A percentile compares a stretch with the other conserved stretches of the same genome.
Evolutionary conservation across 2,888 invertebrate genomes (phyloP).

Genomic region (Drosophila algonquin): DNA sequence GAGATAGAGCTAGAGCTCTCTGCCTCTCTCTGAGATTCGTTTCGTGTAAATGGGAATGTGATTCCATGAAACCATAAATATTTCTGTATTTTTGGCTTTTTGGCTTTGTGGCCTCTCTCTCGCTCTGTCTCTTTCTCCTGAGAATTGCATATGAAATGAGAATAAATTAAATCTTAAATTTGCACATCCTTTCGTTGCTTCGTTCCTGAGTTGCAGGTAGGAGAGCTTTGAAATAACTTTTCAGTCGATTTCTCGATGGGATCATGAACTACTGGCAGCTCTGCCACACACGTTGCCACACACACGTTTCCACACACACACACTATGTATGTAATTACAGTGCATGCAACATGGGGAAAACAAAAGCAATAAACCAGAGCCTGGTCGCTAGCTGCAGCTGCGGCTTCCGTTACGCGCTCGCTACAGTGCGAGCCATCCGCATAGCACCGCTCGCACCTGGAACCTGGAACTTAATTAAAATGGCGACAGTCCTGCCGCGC

Average conservation of each 20-base stretch:
- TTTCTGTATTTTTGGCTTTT: background rate
- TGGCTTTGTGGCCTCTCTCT: background rate
- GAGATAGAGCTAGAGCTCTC: background rate
- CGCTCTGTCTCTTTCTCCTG: background rate
- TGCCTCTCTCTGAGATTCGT: background rate
- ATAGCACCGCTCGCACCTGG: slow-evolving; percentile 33
- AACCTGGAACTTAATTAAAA: slow-evolving; percentile 71
- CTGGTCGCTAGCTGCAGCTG: slow-evolving; percentile 38
- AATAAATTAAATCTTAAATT: slow-evolving; percentile 38
- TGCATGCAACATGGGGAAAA: slow-evolving; percentile 56
- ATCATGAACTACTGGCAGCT: slow-evolving; percentile 43
- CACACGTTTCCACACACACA: background rate
- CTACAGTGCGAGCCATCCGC: slow-evolving; percentile 44
- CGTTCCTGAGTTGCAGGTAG: slow-evolving; percentile 2
- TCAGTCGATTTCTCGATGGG: slow-evolving; percentile 63
- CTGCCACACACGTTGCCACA: slow-evolving; percentile 21
- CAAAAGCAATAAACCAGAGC: slow-evolving; percentile 66
- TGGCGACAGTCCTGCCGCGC: slow-evolving; percentile 57
- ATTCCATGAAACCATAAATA: background rate
- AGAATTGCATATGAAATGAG: slow-evolving; percentile 25
- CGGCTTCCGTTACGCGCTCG: background rate
- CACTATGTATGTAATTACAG: slow-evolving; percentile 58
- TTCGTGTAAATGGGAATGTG: background rate
- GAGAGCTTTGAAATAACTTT: slow-evolving; percentile 47
- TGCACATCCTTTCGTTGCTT: background rate